A percentile compares a stretch with the other conserved stretches of the same genome.
These are phyloP conservation scores for Emydoidea blandingii DNA, from an alignment of 2,797 vertebrate genomes.

Conservation along the genomic window DNA sequence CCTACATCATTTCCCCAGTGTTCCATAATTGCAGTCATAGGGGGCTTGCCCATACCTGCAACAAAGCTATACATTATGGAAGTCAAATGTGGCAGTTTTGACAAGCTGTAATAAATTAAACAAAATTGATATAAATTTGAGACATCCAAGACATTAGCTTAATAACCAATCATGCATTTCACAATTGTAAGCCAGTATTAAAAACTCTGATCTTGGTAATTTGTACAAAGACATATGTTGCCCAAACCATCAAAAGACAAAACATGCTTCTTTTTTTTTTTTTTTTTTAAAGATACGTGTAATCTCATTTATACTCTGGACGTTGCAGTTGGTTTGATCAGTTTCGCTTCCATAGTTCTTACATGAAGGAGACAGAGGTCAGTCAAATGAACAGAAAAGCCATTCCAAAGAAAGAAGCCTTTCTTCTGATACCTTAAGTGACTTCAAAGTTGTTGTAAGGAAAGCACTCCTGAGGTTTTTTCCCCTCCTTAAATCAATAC, in stretches of 20 bases:
- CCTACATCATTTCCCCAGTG: neutral
- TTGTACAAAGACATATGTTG: neutral
- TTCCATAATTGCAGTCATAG: neutral
- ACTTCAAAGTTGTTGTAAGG: neutral
- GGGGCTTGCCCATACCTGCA: neutral
- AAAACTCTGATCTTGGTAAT: neutral
- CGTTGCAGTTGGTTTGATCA: neutral
- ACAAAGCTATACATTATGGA: neutral
- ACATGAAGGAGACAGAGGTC: neutral
- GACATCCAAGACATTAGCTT: neutral
- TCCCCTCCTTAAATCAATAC: neutral
- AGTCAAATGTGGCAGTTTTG: neutral
- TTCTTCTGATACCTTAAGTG: neutral
- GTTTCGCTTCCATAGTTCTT: neutral
- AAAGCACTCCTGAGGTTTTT: neutral
- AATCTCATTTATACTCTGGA: neutral
- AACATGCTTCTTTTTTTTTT: neutral
- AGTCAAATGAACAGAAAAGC: constrained; percentile 10
- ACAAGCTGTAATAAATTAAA: neutral
- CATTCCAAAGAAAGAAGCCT: neutral
- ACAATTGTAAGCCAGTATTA: neutral
- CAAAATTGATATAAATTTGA: neutral
- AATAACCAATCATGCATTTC: neutral
- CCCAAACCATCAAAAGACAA: neutral
- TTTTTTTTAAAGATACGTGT: neutral